Base-by-base conservation (phyloP, 2,888 invertebrate genomes). In the Melieria omissa region DNA sequence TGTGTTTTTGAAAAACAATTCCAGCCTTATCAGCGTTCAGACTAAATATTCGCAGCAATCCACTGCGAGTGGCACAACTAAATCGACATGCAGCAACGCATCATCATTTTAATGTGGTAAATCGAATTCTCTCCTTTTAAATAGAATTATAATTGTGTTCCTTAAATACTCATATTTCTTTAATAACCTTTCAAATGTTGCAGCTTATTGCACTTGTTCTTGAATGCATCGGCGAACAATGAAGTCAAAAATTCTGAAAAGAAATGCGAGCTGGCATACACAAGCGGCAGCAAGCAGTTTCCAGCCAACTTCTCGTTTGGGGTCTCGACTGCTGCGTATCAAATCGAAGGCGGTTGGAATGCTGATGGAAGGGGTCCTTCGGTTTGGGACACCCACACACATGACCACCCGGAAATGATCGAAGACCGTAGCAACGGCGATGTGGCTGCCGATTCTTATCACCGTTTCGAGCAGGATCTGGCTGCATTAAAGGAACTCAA, bases 391-490 rank as follows among this genome's bases (percentile, higher is more conserved):
- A 81, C 81, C 8, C 83, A 84, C 65, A 82, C 82, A 5, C 86
- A 86, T 70, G 71, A 75, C 14, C 78, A 83, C 77, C 85, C 87
- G 4, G 80, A 85, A 47, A 77, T 72, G 74, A 87, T 91, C 1
- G 80, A 77, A 4, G 88, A 90, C 77, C 78, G 80, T 0, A 85
- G 87, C 3, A 90, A 87, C 61, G 91, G 89, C 0, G 90, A 91
- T 79, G 81, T 90, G 3, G 89, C 90, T 0, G 89, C 90, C 76
- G 89, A 92, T 82, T 90, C 90, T 5, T 91, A 91, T 82, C 88
- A 91, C 81, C 87, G 87, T 71, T 90, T 89, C 80, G 86, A 88
- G 78, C 87, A 89, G 71, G 92, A 92, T 81, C 88, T 91, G 2
- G 78, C 87, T 61, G 84, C 90, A 41, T 78, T 91, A 14, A 89